A percentile compares a stretch with the other conserved stretches of the same genome.
These are phyloP conservation scores for Drymonia ruficornis DNA, from an alignment of 2,888 invertebrate species.

Conservation along the genomic window DNA sequence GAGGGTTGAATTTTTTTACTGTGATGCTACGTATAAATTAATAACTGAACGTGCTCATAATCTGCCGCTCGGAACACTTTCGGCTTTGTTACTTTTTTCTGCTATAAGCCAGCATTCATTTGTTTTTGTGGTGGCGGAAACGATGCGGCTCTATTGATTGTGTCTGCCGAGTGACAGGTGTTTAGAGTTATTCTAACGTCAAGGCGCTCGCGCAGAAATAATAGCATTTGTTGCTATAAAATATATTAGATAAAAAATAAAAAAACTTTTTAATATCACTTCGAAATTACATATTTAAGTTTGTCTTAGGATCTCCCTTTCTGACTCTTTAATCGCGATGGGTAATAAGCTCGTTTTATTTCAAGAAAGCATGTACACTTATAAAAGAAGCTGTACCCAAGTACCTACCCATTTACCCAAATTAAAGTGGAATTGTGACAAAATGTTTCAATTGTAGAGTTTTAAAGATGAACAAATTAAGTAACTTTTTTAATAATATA, in stretches of 20 bases:
- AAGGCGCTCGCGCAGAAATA: conserved; percentile 25
- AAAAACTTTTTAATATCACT: no score
- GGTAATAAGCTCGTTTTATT: no score
- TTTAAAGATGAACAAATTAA: no score
- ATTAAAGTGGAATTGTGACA: no score
- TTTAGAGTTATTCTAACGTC: conserved; percentile 27
- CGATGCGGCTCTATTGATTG: conserved; percentile 72
- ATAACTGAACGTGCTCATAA: conserved; percentile 84
- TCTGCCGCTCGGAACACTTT: conserved; percentile 82
- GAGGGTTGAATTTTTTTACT: conserved; percentile 80
- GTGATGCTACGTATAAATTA: conserved; percentile 82
- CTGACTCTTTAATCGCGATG: no score
- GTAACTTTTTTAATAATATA: no score
- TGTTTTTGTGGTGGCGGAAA: conserved; percentile 81
- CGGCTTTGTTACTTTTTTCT: conserved; percentile 78
- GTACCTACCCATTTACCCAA: no score
- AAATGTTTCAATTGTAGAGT: no score
- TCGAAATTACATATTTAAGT: no score
- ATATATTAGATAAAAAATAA: no score
- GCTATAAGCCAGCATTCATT: conserved; percentile 69
- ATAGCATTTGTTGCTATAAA: conserved; percentile 5
- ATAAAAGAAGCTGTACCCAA: no score
- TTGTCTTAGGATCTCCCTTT: no score
- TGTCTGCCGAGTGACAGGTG: conserved; percentile 74
- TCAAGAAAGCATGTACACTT: not conserved